Conservation (phyloP, 2,888 invertebrate species). For the Baccha elongata region DNA sequence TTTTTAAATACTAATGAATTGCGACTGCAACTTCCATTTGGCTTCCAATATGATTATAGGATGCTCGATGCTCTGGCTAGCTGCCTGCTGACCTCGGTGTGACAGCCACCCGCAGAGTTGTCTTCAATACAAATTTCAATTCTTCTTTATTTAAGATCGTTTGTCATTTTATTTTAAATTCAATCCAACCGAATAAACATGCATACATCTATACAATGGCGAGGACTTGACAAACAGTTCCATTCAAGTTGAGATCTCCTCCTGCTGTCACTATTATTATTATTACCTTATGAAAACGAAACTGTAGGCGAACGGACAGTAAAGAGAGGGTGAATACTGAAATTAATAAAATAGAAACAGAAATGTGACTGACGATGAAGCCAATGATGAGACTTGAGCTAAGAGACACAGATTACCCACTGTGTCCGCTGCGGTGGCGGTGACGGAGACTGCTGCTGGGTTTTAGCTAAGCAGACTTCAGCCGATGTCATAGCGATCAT, state of each 20-base stretch:
- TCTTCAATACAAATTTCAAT: slow-evolving; percentile 70
- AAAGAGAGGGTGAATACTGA: slow-evolving; percentile 31
- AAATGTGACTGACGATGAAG: slow-evolving; percentile 46
- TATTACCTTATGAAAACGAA: slow-evolving; percentile 52
- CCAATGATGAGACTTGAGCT: slow-evolving; percentile 39
- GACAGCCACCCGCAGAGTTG: slow-evolving; percentile 72
- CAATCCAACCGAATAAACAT: slow-evolving; percentile 16
- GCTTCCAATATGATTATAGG: slow-evolving; percentile 37
- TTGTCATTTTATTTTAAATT: slow-evolving; percentile 54
- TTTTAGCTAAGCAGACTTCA: slow-evolving; percentile 38
- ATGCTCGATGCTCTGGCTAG: slow-evolving; percentile 41
- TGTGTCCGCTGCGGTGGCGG: slow-evolving; percentile 30
- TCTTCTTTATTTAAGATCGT: slow-evolving; percentile 72
- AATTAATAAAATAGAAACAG: slow-evolving; percentile 64
- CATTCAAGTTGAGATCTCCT: slow-evolving; percentile 54
- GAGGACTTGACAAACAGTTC: slow-evolving; percentile 62
- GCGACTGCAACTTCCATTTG: slow-evolving; percentile 70
- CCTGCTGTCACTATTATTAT: slow-evolving; percentile 46
- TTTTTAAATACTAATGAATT: too few relatives aligned
- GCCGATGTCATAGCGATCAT: slow-evolving; percentile 53
- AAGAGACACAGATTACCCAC: slow-evolving; percentile 9
- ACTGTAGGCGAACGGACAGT: slow-evolving; percentile 57
- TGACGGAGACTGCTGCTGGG: not conserved
- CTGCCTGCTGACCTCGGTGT: slow-evolving; percentile 53
- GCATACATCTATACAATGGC: slow-evolving; percentile 53